Evolutionary conservation across 1,140 invertebrate genomes (phyloP).

Genomic region (Pseudomyrmex flavicornis): DNA sequence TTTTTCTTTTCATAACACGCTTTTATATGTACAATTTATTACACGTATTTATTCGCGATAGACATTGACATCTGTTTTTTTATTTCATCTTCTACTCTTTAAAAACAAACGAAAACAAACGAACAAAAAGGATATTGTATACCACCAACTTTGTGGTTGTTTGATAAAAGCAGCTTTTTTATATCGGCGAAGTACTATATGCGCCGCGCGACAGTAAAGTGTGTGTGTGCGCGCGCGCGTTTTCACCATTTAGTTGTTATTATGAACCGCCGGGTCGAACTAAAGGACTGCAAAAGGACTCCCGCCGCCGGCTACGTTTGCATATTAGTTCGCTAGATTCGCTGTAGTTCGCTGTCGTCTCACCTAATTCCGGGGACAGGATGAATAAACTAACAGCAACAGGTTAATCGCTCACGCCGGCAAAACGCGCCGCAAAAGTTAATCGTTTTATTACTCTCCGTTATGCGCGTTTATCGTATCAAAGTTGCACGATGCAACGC

Average conservation of each 20-base stretch:
- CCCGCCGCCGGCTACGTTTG: conserved; percentile 55
- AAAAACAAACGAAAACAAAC: no score
- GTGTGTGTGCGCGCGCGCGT: neutral
- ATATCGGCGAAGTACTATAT: no score
- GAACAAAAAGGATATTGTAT: no score
- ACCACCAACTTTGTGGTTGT: neutral
- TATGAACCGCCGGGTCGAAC: conserved; percentile 17
- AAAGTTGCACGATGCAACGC: conserved; percentile 39
- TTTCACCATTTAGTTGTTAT: conserved; percentile 57
- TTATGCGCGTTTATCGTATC: conserved; percentile 48
- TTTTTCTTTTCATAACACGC: no score
- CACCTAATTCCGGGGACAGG: conserved; percentile 54
- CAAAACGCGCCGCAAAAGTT: conserved; percentile 66
- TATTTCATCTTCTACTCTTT: no score
- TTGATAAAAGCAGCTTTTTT: neutral
- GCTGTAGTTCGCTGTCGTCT: conserved; percentile 57
- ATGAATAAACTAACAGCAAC: conserved; percentile 68
- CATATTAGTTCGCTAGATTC: conserved; percentile 63
- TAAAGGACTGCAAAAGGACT: conserved; percentile 44
- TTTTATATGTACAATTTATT: no score
- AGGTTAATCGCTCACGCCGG: conserved; percentile 65
- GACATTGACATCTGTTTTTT: no score
- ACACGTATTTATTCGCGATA: no score
- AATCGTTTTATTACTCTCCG: conserved; percentile 61
- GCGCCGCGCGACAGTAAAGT: neutral